Percentiles rank a stretch among this genome's conserved stretches.
Conservation (phyloP, 2,888 invertebrate genomes). For the Euzophera pinguis region DNA sequence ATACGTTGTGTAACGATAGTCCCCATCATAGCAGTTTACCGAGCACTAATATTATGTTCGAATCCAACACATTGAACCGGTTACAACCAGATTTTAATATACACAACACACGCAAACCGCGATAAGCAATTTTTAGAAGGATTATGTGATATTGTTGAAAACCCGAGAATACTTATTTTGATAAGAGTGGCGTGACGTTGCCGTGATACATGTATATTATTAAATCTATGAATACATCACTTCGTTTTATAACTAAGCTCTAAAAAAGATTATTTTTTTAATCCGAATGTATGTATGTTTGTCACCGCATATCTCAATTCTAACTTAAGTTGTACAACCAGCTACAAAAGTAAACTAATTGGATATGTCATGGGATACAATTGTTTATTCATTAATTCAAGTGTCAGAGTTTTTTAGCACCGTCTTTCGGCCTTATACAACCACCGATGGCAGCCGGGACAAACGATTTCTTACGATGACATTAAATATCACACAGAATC, state of each 20-base stretch:
- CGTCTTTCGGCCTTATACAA: too few species aligned
- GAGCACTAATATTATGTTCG: conserved; percentile 1
- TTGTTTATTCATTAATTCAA: too few species aligned
- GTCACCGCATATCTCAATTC: too few species aligned
- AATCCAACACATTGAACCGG: conserved; percentile 2
- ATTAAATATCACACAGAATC: too few species aligned
- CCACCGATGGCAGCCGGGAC: too few species aligned
- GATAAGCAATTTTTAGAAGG: conserved; percentile 10
- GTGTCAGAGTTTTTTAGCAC: too few species aligned
- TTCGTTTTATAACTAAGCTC: neutral
- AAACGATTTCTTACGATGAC: too few species aligned
- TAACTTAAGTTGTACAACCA: too few species aligned
- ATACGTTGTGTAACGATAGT: neutral
- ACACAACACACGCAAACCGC: neutral
- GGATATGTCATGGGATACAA: too few species aligned
- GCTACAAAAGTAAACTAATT: too few species aligned
- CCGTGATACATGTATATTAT: neutral
- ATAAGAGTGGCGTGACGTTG: neutral
- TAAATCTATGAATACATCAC: neutral
- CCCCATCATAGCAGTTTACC: neutral
- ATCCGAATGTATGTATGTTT: too few species aligned
- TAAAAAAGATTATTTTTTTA: too few species aligned
- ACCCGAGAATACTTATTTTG: neutral
- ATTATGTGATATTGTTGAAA: neutral
- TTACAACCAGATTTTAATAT: neutral